Evolutionary conservation across 2,113 vertebrate genomes (phyloP).

Genomic region (Callipepla squamata): DNA sequence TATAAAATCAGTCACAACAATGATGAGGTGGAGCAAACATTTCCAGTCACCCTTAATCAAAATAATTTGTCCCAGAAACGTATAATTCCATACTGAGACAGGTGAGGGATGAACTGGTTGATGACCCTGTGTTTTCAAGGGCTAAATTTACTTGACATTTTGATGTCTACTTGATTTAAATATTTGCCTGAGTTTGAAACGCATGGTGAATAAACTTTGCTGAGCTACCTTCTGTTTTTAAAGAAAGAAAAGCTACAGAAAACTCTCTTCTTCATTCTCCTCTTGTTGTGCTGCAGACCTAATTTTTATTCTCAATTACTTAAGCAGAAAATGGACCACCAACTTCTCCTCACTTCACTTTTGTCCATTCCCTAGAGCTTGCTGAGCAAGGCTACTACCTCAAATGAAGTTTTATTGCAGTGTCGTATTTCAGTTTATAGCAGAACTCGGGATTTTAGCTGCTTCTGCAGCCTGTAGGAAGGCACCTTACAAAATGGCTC

Average conservation of each 20-base stretch:
- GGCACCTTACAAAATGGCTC: background rate
- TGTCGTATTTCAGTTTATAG: background rate
- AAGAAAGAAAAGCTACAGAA: background rate
- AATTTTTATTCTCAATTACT: background rate
- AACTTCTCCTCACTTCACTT: background rate
- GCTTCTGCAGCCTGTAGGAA: background rate
- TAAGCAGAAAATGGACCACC: background rate
- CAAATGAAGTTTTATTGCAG: background rate
- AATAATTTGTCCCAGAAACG: background rate
- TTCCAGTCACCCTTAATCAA: background rate
- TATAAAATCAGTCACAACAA: background rate
- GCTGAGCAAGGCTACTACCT: background rate
- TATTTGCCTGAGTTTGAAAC: background rate
- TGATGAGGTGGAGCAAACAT: background rate
- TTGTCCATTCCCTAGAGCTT: background rate
- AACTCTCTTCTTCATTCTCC: background rate
- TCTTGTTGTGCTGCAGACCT: background rate
- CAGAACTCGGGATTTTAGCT: background rate
- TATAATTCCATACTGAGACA: rapidly evolving
- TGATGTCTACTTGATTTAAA: background rate
- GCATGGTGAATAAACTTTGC: background rate
- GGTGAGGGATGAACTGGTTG: background rate
- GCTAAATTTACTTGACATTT: background rate
- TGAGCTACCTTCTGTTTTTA: background rate
- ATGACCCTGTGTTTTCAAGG: background rate